These are phyloP conservation scores for Acleris cristana DNA, from an alignment of 2,888 invertebrate genomes.

Conservation along the genomic window DNA sequence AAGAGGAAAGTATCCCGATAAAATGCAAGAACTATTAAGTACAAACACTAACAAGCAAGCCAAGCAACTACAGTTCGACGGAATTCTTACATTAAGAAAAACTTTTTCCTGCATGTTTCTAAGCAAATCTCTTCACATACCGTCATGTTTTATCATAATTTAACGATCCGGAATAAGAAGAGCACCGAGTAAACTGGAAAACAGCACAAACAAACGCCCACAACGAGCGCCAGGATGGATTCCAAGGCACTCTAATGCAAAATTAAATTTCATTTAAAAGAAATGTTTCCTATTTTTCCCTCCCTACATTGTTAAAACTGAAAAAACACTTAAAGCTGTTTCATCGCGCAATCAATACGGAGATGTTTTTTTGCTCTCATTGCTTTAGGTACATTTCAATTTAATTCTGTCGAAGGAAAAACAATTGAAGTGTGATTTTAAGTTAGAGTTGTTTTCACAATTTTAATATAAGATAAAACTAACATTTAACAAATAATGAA, in stretches of 20 bases:
- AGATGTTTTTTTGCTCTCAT: slow-evolving; percentile 17
- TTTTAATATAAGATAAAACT: too few species aligned
- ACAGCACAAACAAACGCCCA: slow-evolving; percentile 30
- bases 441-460: neutral
- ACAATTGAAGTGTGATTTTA: slow-evolving; percentile 7
- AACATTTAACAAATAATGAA: too few species aligned
- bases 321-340: slow-evolving; percentile 19
- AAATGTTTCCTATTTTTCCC: slow-evolving; percentile 24
- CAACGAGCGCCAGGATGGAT: slow-evolving; percentile 32
- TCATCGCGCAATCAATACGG: slow-evolving; percentile 27
- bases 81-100: too few species aligned
- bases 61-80: too few species aligned
- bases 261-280: slow-evolving; percentile 41
- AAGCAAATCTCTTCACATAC: neutral
- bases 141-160: slow-evolving; percentile 19
- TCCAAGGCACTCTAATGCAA: slow-evolving; percentile 37
- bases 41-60: too few species aligned
- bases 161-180: slow-evolving; percentile 36
- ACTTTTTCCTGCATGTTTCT: neutral
- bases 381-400: slow-evolving; percentile 8
- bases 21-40: too few species aligned
- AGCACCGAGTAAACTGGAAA: neutral
- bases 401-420: slow-evolving; percentile 6
- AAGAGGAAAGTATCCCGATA: too few species aligned
- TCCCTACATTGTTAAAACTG: slow-evolving; percentile 28